These are phyloP conservation scores for Clavelina lepadiformis DNA, from an alignment of 23 tunicate species.

Conservation along the genomic window DNA sequence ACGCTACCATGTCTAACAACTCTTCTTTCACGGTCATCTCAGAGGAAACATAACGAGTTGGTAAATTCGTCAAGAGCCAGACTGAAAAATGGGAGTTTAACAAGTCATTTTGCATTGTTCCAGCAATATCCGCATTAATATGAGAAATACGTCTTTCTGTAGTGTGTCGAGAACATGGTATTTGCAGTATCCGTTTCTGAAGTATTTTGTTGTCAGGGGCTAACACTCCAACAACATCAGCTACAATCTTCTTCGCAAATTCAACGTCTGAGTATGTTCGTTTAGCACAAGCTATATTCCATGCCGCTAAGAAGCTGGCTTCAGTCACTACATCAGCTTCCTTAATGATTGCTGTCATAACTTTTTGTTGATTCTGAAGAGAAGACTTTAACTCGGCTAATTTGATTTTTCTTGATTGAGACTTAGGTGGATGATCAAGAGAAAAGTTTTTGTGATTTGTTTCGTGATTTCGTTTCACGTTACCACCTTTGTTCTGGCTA, in stretches of 20 bases:
- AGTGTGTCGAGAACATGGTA: background rate
- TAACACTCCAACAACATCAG: slow-evolving; percentile 17
- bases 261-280: slow-evolving; percentile 10
- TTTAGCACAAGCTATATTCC: background rate
- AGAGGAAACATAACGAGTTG: background rate
- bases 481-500: slow-evolving; percentile 10
- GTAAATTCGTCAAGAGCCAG: background rate
- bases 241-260: slow-evolving; percentile 11
- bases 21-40: slow-evolving; percentile 3
- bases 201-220: slow-evolving; percentile 6
- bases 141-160: background rate
- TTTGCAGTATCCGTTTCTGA: too few species aligned
- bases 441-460: slow-evolving; percentile 11
- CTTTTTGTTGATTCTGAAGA: background rate
- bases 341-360: slow-evolving; percentile 1
- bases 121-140: background rate
- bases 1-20: background rate
- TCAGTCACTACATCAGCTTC: slow-evolving; percentile 5
- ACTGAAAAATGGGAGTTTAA: background rate
- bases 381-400: background rate
- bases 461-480: slow-evolving; percentile 8
- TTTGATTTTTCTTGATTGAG: background rate
- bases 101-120: background rate
- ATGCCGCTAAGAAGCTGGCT: slow-evolving; percentile 4
- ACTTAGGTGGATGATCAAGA: background rate